Conservation (phyloP, 2,113 vertebrate species). For the Sapajus apella region DNA sequence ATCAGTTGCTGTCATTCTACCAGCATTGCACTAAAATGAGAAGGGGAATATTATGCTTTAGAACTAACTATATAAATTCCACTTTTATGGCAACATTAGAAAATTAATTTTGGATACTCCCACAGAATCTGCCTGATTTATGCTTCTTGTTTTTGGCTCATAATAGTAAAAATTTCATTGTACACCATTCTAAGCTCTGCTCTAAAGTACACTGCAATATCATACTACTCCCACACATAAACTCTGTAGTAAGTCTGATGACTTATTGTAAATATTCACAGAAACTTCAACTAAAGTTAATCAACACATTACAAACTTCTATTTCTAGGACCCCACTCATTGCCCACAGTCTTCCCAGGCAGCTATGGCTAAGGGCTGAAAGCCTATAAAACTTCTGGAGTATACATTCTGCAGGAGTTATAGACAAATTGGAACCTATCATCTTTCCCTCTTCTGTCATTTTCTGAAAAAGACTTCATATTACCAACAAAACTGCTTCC, state of each 20-base stretch:
- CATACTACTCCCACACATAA: background rate
- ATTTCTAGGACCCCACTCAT: background rate
- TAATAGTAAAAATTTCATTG: background rate
- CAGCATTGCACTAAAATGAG: background rate
- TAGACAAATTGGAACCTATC: slow-evolving; percentile 38
- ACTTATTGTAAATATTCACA: slow-evolving; percentile 42
- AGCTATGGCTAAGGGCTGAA: background rate
- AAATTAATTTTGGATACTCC: background rate
- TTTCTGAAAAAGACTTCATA: background rate
- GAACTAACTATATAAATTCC: background rate
- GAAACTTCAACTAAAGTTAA: slow-evolving; percentile 49
- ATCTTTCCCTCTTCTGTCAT: slow-evolving; percentile 9
- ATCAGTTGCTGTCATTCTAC: background rate
- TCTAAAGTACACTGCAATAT: background rate
- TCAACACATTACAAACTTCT: slow-evolving; percentile 43
- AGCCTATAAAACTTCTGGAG: background rate
- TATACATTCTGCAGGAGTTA: background rate
- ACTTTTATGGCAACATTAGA: background rate
- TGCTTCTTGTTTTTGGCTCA: slow-evolving; percentile 11
- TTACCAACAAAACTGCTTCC: slow-evolving; percentile 28
- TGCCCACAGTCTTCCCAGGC: background rate
- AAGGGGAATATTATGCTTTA: background rate
- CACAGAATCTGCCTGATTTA: background rate
- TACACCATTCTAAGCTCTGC: background rate
- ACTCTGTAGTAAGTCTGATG: background rate